Conservation (phyloP, 2,888 invertebrate genomes). For the Alsophila aescularia region DNA sequence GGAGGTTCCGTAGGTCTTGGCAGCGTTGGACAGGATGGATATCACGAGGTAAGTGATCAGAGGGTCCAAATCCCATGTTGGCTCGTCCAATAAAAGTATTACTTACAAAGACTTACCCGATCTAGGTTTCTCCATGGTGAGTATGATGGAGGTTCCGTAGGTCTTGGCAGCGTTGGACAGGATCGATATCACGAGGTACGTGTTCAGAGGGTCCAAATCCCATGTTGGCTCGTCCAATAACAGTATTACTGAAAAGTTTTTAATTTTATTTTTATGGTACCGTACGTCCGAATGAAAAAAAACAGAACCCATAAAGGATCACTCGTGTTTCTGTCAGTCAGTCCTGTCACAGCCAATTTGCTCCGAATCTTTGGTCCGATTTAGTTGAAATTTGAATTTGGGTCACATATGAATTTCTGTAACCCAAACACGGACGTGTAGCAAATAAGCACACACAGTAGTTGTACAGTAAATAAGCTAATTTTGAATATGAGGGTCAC, state of each 20-base stretch:
- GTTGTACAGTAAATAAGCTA: no score
- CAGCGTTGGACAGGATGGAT: constrained; percentile 95
- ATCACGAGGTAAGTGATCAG: constrained; percentile 97
- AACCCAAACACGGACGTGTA: no score
- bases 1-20: constrained; percentile 95
- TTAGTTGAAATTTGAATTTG: no score
- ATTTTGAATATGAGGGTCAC: no score
- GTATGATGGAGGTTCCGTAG: constrained; percentile 94
- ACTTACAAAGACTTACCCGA: constrained; percentile 63
- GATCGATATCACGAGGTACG: constrained; percentile 97
- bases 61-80: constrained; percentile 97
- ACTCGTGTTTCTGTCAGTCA: no score
- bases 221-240: constrained; percentile 97
- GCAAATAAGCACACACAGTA: no score
- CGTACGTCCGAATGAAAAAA: no score
- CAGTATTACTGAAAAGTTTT: constrained; percentile 89
- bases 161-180: constrained; percentile 95
- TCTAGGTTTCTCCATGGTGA: constrained; percentile 97
- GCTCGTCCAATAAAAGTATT: constrained; percentile 92
- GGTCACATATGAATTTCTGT: no score
- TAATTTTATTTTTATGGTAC: no score
- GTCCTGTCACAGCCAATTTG: no score
- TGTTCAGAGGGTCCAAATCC: constrained; percentile 97
- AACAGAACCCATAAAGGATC: no score
- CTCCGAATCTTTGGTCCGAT: no score